Evolutionary conservation across 2,888 invertebrate genomes (phyloP), one percentile per base, ranked within the genome.

Genomic region (Drosophila gaucha): DNA sequence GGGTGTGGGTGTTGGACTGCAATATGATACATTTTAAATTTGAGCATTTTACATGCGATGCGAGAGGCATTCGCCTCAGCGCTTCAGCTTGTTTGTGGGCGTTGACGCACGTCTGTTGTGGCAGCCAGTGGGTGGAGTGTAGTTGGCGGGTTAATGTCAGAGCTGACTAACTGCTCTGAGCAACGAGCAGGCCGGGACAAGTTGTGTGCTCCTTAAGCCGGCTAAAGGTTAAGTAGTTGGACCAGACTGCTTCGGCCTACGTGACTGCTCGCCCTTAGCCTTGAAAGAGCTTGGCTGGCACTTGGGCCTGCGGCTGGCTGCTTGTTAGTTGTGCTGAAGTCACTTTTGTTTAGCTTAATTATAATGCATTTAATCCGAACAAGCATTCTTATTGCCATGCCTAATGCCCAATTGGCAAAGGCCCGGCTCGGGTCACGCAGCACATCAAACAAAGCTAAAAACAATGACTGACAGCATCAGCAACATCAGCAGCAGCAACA

Each of bases 191-290:
- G 18, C 30, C 44, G 4, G 9, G 44, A 16, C 24, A 24, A 38
- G 39, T 6, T 33, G 26, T 18, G 33, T 12, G 33, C 57, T 56
- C 35, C 44, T 49, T 35, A 43, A 38, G 33, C 44, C 35, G 30
- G 50, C 58, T 56, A 44, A 86, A 82, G 86, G 82, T 82, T 82
- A 82, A 86, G 86, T 86, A 84, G 86, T 85, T 76, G 50, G 47
- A 64, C 36, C 54, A 39, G 58, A 55, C 55, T n/a, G n/a, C n/a
- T 35, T 33, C 54, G 43, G 14, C 47, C 44, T 12, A 12, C 28
- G 2, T 31, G 26, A 2, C 44, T 24, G 16, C 44, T 8, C 28
- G 33, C 43, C 54, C 85, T 80, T 84, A 85, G 87, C 87, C 84
- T 87, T 84, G 87, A 84, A 84, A 67, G 67, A 73, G 66, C 82